These are phyloP conservation scores for Rotaria magnacalcarata DNA, from an alignment of 2,888 invertebrate species.

Conservation along the genomic window DNA sequence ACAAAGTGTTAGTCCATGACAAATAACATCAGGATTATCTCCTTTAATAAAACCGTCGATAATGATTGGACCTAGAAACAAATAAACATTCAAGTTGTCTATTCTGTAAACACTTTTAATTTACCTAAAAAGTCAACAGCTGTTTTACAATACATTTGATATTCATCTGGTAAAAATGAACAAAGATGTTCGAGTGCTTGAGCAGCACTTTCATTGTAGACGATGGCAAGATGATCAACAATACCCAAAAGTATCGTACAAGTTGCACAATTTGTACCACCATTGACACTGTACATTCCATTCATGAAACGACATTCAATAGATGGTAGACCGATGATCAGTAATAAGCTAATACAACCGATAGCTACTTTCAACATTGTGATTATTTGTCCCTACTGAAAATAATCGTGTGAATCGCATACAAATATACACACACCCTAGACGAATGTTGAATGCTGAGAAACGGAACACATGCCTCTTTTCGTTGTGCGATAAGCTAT, in stretches of 20 bases:
- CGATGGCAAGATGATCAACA: slow-evolving; percentile 51
- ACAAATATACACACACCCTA: too few relatives aligned
- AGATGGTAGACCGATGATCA: not conserved
- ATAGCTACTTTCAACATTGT: not conserved
- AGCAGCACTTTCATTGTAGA: slow-evolving; percentile 52
- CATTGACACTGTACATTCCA: not conserved
- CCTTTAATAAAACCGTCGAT: slow-evolving; percentile 50
- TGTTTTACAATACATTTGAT: slow-evolving; percentile 49
- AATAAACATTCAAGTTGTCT: not conserved
- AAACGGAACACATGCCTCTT: not conserved
- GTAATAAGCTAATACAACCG: not conserved
- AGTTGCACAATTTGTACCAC: slow-evolving; percentile 48
- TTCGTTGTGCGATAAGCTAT: too few relatives aligned
- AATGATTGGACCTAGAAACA: slow-evolving; percentile 50
- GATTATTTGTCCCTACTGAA: not conserved
- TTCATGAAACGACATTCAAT: not conserved
- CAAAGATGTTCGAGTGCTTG: slow-evolving; percentile 51
- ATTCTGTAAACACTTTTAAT: not conserved
- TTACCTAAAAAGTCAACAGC: slow-evolving; percentile 46
- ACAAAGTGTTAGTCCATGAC: slow-evolving; percentile 52
- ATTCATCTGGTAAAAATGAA: slow-evolving; percentile 49
- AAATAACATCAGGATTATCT: slow-evolving; percentile 52
- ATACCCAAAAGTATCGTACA: slow-evolving; percentile 52
- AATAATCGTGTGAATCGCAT: not conserved
- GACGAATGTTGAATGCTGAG: not conserved